A percentile compares a stretch with the other conserved stretches of the same genome.
Evolutionary conservation across 2,797 vertebrate genomes (phyloP).

Genomic region (Myotis findleyi): DNA sequence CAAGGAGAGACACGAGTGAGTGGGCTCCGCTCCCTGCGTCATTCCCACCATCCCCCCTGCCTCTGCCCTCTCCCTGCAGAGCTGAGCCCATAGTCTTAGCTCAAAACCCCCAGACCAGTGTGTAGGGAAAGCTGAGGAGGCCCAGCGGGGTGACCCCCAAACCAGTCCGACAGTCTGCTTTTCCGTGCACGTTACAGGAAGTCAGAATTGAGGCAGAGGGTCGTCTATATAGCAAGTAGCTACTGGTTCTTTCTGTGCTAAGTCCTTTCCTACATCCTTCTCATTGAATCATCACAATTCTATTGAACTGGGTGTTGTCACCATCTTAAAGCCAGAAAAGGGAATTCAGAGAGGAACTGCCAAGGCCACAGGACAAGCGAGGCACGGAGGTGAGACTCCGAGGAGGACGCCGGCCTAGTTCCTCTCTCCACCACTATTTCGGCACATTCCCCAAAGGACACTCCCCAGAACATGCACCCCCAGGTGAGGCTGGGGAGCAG

Average conservation of each 20-base stretch:
- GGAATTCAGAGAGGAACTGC: not conserved
- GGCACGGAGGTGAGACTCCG: not conserved
- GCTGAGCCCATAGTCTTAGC: not conserved
- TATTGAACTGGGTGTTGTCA: not conserved
- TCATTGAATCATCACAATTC: not conserved
- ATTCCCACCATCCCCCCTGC: not conserved
- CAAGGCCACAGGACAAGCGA: not conserved
- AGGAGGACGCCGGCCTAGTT: not conserved
- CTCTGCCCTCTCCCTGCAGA: not conserved
- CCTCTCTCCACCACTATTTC: not conserved
- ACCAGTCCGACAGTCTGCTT: not conserved
- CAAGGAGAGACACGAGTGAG: slow-evolving; percentile 83
- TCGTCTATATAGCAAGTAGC: not conserved
- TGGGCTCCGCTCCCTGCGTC: not conserved
- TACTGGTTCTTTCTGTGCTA: not conserved
- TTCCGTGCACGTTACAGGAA: not conserved
- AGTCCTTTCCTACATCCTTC: not conserved
- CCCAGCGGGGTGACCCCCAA: not conserved
- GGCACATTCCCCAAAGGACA: not conserved
- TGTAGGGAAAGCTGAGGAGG: not conserved
- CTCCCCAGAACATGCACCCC: not conserved
- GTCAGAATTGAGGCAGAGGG: not conserved
- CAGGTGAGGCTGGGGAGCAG: not conserved
- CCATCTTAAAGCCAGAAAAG: not conserved
- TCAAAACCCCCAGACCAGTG: not conserved